Conservation (phyloP, 2,113 vertebrate species). For the Actenoides lindsayi region DNA sequence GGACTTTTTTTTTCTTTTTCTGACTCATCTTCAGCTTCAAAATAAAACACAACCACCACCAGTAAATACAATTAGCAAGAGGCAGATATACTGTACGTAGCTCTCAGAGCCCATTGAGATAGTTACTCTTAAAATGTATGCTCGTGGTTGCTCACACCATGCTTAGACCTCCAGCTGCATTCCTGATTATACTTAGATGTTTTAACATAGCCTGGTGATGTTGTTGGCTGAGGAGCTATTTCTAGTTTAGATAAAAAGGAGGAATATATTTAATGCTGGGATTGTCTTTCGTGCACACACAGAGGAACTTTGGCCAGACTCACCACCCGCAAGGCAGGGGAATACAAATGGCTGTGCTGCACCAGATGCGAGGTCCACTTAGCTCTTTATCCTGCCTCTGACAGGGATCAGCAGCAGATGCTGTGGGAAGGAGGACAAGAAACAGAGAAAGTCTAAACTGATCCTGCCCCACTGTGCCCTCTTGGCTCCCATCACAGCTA, state of each 20-base stretch:
- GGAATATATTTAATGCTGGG: background rate
- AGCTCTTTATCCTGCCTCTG: background rate
- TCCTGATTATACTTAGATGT: background rate
- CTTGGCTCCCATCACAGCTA: background rate
- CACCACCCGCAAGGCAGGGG: background rate
- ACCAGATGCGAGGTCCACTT: background rate
- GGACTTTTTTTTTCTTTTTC: conserved; percentile 67
- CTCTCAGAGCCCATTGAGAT: conserved; percentile 11
- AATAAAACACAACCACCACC: background rate
- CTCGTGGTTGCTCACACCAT: background rate
- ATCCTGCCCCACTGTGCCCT: background rate
- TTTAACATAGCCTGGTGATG: background rate
- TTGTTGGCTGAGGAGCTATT: background rate
- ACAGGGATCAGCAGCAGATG: background rate
- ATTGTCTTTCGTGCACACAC: background rate
- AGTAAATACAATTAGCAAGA: conserved; percentile 75
- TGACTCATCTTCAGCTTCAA: conserved; percentile 69
- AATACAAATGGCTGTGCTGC: background rate
- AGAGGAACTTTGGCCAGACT: background rate
- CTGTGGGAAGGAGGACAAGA: background rate
- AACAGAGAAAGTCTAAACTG: background rate
- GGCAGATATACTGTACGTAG: conserved; percentile 38
- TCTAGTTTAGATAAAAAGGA: background rate
- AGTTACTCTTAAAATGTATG: conserved; percentile 14
- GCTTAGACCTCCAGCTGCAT: background rate